Evolutionary conservation across 2,888 invertebrate genomes (phyloP).

Genomic region (Nyleta sp.): DNA sequence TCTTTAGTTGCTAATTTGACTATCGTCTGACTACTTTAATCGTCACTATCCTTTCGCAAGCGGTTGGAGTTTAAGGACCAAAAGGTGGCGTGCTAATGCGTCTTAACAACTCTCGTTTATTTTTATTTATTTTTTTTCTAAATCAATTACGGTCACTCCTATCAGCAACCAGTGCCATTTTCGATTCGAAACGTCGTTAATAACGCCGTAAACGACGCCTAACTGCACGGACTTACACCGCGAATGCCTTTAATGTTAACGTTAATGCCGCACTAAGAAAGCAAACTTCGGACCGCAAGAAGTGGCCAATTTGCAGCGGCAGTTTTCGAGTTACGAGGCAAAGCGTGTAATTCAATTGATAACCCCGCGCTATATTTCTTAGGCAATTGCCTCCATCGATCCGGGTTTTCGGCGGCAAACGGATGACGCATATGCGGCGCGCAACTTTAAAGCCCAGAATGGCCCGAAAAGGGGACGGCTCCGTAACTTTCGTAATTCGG

Average conservation of each 20-base stretch:
- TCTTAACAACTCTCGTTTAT: too few species aligned
- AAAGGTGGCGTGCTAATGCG: too few species aligned
- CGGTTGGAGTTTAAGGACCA: too few species aligned
- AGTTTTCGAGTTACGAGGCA: constrained; percentile 30
- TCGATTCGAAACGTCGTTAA: background rate
- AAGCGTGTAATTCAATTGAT: constrained; percentile 40
- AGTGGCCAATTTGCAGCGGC: constrained; percentile 31
- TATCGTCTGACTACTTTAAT: too few species aligned
- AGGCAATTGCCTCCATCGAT: constrained; percentile 38
- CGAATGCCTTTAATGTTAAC: constrained; percentile 14
- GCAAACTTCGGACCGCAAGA: constrained; percentile 31
- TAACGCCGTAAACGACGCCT: constrained; percentile 23
- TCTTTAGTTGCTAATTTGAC: too few species aligned
- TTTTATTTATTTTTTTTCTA: too few species aligned
- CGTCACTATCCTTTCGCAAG: too few species aligned
- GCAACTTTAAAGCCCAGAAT: constrained; percentile 30
- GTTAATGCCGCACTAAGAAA: constrained; percentile 30
- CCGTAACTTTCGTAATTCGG: constrained; percentile 44
- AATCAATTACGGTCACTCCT: too few species aligned
- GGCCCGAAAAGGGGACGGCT: constrained; percentile 11
- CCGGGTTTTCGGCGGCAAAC: constrained; percentile 27
- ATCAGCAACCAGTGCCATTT: too few species aligned
- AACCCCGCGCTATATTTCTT: constrained; percentile 36
- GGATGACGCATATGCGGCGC: constrained; percentile 34
- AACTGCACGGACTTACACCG: too few species aligned